Evolutionary conservation across 2,113 vertebrate species (phyloP).

Genomic region (Felis chaus): DNA sequence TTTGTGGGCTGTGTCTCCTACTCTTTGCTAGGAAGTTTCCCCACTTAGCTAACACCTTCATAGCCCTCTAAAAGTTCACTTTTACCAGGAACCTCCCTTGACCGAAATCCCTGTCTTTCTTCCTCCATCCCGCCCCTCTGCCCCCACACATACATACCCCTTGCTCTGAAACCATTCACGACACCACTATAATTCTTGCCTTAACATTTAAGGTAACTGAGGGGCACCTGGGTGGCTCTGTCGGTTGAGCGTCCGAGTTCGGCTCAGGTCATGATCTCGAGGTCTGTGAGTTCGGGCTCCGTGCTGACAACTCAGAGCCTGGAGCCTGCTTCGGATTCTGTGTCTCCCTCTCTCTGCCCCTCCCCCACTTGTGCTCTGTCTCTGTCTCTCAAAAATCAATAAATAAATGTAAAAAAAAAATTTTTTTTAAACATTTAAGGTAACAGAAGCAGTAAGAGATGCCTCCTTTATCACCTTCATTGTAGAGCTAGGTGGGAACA

Average conservation of each 20-base stretch:
- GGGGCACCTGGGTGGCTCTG: no score
- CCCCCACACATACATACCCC: neutral
- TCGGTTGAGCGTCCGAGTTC: no score
- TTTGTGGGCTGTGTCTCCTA: neutral
- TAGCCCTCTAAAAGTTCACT: neutral
- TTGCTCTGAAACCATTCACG: neutral
- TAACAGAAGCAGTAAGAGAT: neutral
- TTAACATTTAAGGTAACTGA: neutral
- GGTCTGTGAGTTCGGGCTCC: no score
- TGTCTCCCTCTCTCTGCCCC: no score
- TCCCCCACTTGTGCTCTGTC: no score
- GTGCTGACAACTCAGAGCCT: no score
- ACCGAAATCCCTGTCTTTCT: neutral
- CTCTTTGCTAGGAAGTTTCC: neutral
- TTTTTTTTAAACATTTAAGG: neutral
- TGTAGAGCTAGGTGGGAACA: neutral
- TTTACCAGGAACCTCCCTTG: neutral
- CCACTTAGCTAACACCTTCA: neutral
- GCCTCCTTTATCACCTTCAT: neutral
- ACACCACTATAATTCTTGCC: neutral
- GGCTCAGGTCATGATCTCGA: no score
- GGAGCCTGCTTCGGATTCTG: no score
- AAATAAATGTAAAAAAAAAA: no score
- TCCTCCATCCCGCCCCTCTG: neutral
- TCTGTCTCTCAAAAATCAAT: no score